These are phyloP conservation scores for Bacillus rossius DNA, from an alignment of 1,140 invertebrate species.

Conservation along the genomic window DNA sequence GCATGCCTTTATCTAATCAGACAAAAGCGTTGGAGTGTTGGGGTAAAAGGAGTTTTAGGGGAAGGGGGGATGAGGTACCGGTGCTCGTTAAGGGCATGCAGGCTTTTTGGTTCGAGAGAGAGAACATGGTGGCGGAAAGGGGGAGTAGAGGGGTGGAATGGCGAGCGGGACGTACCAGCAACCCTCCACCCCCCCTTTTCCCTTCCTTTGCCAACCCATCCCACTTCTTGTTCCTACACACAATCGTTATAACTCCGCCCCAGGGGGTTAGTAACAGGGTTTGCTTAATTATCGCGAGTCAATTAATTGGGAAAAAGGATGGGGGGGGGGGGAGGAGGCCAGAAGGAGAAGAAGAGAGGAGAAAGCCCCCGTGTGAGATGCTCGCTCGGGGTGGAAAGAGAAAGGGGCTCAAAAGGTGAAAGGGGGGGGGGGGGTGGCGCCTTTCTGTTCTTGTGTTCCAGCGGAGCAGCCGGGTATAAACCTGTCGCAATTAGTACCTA, in stretches of 20 bases:
- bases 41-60: too few species aligned
- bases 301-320: conserved; percentile 33
- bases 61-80: conserved; percentile 2
- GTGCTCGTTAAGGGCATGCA: conserved; percentile 11
- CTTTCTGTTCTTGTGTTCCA: neutral
- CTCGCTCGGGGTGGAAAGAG: conserved; percentile 2
- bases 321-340: neutral
- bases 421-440: neutral
- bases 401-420: neutral
- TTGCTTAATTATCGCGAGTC: conserved; percentile 40
- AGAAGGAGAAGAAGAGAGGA: neutral
- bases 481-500: conserved; percentile 31
- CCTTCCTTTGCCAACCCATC: neutral
- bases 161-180: neutral
- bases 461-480: conserved; percentile 17
- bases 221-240: neutral
- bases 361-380: neutral
- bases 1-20: conserved; percentile 43
- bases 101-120: conserved; percentile 8
- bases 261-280: conserved; percentile 26
- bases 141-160: neutral
- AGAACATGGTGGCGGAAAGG: neutral
- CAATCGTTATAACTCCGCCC: conserved; percentile 35
- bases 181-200: too few species aligned
- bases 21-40: conserved; percentile 30